These are phyloP conservation scores for Anarsia innoxiella DNA, from an alignment of 2,888 invertebrate genomes.

Conservation along the genomic window DNA sequence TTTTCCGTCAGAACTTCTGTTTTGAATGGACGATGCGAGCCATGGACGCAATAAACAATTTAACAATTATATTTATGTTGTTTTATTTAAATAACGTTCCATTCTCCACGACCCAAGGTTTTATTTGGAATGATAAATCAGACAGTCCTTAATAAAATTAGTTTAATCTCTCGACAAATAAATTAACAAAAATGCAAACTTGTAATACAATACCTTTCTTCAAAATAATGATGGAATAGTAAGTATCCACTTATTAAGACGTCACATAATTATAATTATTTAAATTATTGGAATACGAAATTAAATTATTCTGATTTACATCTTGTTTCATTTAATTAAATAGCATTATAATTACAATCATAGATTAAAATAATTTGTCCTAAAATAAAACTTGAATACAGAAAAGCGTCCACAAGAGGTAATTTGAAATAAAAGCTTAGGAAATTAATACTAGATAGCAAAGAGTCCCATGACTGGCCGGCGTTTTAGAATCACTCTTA, in stretches of 20 bases:
- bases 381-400: conserved; percentile 43
- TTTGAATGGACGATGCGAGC: conserved; percentile 69
- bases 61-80: conserved; percentile 17
- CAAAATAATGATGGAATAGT: conserved; percentile 55
- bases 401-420: conserved; percentile 6
- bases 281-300: conserved; percentile 43
- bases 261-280: conserved; percentile 40
- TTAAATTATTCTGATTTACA: conserved; percentile 45
- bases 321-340: conserved; percentile 34
- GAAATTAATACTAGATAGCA: conserved; percentile 26
- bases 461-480: conserved; percentile 30
- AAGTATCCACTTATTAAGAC: conserved; percentile 47
- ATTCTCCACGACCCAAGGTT: neutral
- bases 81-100: too few species aligned
- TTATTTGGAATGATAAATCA: conserved; percentile 19
- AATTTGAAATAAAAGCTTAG: conserved; percentile 7
- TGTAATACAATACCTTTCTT: conserved; percentile 44
- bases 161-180: conserved; percentile 72
- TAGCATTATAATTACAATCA: conserved; percentile 41
- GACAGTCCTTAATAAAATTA: conserved; percentile 59
- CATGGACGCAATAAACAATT: conserved; percentile 47
- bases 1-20: conserved; percentile 65
- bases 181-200: conserved; percentile 65
- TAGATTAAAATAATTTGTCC: conserved; percentile 42
- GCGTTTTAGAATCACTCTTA: conserved; percentile 51